Evolutionary conservation across 2,888 invertebrate genomes (phyloP).

Genomic region (Lepidochrysops patricia): DNA sequence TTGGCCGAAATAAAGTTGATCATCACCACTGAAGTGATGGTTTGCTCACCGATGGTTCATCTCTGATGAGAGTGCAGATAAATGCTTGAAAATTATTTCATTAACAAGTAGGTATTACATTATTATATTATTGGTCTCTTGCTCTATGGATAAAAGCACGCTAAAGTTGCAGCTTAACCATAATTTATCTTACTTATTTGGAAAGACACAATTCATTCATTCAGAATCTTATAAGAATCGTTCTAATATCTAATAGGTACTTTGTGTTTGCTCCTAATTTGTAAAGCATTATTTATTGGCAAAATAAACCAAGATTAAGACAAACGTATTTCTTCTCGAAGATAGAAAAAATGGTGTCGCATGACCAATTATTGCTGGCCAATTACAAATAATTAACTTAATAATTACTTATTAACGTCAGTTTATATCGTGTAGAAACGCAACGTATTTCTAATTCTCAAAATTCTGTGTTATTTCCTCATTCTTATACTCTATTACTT

Average conservation of each 20-base stretch:
- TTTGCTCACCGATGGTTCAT: not conserved
- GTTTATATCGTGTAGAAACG: not conserved
- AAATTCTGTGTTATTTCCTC: not conserved
- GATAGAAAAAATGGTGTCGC: not conserved
- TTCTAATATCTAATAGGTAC: too few relatives aligned
- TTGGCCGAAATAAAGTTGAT: not conserved
- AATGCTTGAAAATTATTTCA: too few relatives aligned
- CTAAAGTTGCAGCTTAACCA: too few relatives aligned
- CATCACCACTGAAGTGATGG: not conserved
- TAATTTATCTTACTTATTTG: too few relatives aligned
- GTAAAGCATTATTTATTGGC: not conserved
- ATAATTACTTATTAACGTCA: slow-evolving; percentile 7
- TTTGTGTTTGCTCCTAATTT: not conserved
- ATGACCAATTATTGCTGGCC: not conserved
- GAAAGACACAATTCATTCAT: too few relatives aligned
- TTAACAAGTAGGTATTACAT: too few relatives aligned
- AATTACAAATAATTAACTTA: slow-evolving; percentile 1
- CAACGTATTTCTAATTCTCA: not conserved
- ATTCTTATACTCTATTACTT: not conserved
- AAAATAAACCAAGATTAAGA: not conserved
- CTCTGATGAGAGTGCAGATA: too few relatives aligned
- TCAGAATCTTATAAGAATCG: too few relatives aligned
- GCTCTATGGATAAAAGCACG: too few relatives aligned
- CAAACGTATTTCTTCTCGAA: not conserved
- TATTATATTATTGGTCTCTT: too few relatives aligned